These are phyloP conservation scores for Drosophila heteroneura DNA, from an alignment of 2,888 invertebrate genomes.

Conservation along the genomic window DNA sequence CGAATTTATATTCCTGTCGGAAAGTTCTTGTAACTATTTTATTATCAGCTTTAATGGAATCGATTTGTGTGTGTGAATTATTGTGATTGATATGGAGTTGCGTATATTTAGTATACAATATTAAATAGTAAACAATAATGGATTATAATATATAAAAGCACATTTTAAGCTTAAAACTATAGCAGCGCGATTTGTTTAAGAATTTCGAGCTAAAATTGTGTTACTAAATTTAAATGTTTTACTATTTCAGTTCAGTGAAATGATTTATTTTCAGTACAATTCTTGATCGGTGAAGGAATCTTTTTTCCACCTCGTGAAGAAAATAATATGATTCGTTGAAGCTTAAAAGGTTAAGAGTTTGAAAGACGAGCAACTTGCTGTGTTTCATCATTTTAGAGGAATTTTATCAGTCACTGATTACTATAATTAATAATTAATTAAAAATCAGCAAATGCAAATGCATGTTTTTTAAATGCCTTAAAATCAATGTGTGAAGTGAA, in stretches of 20 bases:
- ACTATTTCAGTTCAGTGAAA: not conserved
- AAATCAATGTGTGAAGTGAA: not conserved
- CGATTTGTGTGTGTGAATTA: not conserved
- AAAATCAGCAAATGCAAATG: not conserved
- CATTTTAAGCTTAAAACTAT: not conserved
- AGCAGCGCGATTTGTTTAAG: rapidly evolving
- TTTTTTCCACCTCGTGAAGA: not conserved
- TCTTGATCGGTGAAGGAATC: not conserved
- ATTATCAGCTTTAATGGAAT: not conserved
- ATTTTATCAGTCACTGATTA: not conserved
- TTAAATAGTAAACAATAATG: not conserved
- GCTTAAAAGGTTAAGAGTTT: not conserved
- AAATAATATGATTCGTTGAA: not conserved
- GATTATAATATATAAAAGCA: not conserved
- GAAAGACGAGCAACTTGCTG: too few relatives aligned
- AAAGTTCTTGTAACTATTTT: not conserved
- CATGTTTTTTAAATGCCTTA: not conserved
- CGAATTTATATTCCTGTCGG: not conserved
- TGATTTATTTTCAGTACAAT: not conserved
- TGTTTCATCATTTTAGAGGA: not conserved
- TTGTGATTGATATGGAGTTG: not conserved
- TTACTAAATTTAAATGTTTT: too few relatives aligned
- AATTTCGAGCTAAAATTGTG: not conserved
- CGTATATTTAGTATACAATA: not conserved
- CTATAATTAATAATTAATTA: not conserved